Evolutionary conservation across 1,140 invertebrate genomes (phyloP).

Genomic region (Nilaparvata lugens): DNA sequence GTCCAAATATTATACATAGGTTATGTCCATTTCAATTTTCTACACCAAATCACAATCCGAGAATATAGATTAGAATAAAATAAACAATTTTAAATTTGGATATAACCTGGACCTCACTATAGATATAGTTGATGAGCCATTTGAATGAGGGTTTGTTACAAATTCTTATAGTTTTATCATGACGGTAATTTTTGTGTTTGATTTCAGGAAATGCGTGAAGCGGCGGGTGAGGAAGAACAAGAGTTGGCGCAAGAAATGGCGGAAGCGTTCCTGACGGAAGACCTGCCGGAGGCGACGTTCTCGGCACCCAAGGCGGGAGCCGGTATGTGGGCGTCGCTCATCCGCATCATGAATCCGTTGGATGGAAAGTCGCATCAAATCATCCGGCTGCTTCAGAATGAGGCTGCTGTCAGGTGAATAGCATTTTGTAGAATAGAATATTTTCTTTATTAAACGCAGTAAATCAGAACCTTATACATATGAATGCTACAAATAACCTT

Average conservation of each 20-base stretch:
- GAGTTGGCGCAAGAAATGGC: conserved; percentile 95
- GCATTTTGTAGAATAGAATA: no score
- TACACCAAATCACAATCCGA: no score
- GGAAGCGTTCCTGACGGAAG: conserved; percentile 89
- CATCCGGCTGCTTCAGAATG: conserved; percentile 87
- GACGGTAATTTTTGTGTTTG: conserved; percentile 7
- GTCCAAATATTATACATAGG: no score
- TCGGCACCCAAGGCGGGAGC: conserved; percentile 92
- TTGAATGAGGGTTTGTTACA: background rate
- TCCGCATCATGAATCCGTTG: conserved; percentile 85
- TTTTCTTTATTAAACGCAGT: no score
- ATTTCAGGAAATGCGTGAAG: conserved; percentile 89
- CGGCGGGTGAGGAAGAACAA: conserved; percentile 88
- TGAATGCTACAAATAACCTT: no score
- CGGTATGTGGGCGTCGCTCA: conserved; percentile 94
- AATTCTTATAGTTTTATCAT: conserved; percentile 5
- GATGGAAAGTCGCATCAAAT: conserved; percentile 71
- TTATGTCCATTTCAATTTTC: no score
- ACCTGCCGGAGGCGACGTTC: conserved; percentile 86
- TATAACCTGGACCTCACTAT: no score
- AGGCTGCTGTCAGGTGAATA: conserved; percentile 78
- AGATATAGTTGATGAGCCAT: no score
- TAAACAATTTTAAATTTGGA: no score
- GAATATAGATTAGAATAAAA: no score
- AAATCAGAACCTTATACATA: no score